These are phyloP conservation scores for Elmis aenea DNA, from an alignment of 2,888 invertebrate genomes.

Conservation along the genomic window DNA sequence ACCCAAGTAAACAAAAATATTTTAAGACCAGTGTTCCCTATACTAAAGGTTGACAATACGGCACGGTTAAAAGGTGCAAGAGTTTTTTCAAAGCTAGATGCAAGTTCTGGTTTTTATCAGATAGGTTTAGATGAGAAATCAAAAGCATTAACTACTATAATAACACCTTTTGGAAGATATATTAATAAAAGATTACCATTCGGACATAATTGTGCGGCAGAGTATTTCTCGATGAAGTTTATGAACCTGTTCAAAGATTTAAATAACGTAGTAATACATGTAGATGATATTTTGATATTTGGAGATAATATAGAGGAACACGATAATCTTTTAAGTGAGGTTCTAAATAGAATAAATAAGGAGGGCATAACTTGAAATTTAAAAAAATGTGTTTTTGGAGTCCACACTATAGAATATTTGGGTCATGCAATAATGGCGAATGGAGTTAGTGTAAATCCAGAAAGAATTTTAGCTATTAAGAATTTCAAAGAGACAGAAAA, in stretches of 20 bases:
- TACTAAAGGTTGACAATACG: slow-evolving; percentile 28
- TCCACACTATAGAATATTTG: slow-evolving; percentile 24
- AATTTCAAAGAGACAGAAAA: slow-evolving; percentile 23
- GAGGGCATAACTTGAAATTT: slow-evolving; percentile 25
- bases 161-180: slow-evolving; percentile 14
- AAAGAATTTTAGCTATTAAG: slow-evolving; percentile 22
- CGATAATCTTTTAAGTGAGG: slow-evolving; percentile 5
- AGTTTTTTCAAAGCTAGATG: slow-evolving; percentile 27
- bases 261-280: not conserved
- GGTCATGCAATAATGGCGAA: slow-evolving; percentile 26
- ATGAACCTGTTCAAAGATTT: not conserved
- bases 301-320: slow-evolving; percentile 10
- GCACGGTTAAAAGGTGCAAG: slow-evolving; percentile 23
- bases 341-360: slow-evolving; percentile 12
- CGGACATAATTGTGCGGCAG: slow-evolving; percentile 1
- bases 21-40: slow-evolving; percentile 22
- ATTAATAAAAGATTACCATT: slow-evolving; percentile 5
- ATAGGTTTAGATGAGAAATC: not conserved
- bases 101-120: slow-evolving; percentile 9
- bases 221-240: not conserved
- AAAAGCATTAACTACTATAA: slow-evolving; percentile 8
- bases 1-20: slow-evolving; percentile 21
- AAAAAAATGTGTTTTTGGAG: slow-evolving; percentile 29
- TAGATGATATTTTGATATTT: slow-evolving; percentile 14
- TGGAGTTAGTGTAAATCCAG: slow-evolving; percentile 23